phyloP scores from a whole-genome alignment of 2,113 vertebrate species.

The Gorilla gorilla region DNA sequence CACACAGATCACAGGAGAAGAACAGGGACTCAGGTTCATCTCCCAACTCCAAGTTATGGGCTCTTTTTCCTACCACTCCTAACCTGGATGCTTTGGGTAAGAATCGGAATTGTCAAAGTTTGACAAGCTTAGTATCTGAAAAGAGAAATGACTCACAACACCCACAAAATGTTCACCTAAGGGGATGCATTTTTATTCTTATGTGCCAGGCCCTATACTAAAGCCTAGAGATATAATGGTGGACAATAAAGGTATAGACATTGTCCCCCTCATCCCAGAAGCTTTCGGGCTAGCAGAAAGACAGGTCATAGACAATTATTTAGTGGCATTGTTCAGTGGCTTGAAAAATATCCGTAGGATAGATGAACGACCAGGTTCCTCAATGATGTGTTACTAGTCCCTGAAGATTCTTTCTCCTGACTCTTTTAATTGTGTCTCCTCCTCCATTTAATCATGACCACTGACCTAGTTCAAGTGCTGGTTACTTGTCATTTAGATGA shows the following conservation, averaged over 20 bases:
- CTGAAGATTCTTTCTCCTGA: not conserved
- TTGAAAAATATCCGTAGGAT: not conserved
- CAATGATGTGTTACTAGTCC: fast-evolving
- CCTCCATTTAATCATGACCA: not conserved
- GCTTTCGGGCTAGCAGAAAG: not conserved
- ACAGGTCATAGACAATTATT: not conserved
- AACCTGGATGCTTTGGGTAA: not conserved
- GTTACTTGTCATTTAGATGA: not conserved
- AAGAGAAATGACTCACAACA: not conserved
- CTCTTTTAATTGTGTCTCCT: not conserved
- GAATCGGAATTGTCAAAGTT: not conserved
- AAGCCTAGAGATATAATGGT: not conserved
- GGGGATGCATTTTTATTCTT: not conserved
- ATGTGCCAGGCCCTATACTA: not conserved
- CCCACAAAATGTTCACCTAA: not conserved
- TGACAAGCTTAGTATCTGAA: not conserved
- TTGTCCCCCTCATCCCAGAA: not conserved
- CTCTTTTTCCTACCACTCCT: not conserved
- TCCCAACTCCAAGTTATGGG: not conserved
- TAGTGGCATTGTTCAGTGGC: not conserved
- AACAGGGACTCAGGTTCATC: not conserved
- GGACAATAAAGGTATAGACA: not conserved
- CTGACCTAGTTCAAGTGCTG: not conserved
- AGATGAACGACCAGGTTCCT: not conserved
- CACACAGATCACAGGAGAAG: not conserved